Evolutionary conservation across 2,113 vertebrate genomes (phyloP).

Genomic region (Heloderma charlesbogerti): DNA sequence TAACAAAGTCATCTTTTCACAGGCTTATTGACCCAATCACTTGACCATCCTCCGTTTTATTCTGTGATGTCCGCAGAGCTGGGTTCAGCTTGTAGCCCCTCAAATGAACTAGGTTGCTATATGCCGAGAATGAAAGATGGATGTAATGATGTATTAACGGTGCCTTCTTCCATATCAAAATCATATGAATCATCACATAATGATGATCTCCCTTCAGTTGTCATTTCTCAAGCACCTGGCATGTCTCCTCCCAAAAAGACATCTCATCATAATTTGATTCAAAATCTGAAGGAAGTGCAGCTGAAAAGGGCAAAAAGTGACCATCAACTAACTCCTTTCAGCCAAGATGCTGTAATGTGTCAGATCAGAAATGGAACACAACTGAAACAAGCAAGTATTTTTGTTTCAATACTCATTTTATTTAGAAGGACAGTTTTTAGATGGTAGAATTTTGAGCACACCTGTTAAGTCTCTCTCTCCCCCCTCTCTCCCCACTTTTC

Average conservation of each 20-base stretch:
- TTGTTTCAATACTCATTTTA: background rate
- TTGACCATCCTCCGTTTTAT: background rate
- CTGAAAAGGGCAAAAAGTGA: conserved; percentile 11
- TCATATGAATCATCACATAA: too few relatives aligned
- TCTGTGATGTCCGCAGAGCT: background rate
- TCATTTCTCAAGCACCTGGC: background rate
- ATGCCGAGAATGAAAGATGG: background rate
- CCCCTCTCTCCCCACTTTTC: background rate
- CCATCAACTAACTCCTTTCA: background rate
- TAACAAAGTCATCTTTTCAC: background rate
- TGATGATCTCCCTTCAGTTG: background rate
- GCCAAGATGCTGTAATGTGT: background rate
- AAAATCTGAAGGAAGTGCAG: conserved; percentile 2
- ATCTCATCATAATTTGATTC: conserved; percentile 6
- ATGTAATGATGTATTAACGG: background rate
- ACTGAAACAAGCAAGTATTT: conserved; percentile 49
- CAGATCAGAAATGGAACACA: conserved; percentile 44
- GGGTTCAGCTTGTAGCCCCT: background rate
- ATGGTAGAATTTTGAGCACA: background rate
- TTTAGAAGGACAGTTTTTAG: background rate
- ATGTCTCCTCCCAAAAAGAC: background rate
- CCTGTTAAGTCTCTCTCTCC: background rate
- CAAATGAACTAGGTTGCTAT: background rate
- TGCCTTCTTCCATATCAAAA: background rate
- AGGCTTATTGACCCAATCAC: background rate